Base-by-base conservation (phyloP, 1,140 invertebrate genomes). In the Octopus sinensis region DNA sequence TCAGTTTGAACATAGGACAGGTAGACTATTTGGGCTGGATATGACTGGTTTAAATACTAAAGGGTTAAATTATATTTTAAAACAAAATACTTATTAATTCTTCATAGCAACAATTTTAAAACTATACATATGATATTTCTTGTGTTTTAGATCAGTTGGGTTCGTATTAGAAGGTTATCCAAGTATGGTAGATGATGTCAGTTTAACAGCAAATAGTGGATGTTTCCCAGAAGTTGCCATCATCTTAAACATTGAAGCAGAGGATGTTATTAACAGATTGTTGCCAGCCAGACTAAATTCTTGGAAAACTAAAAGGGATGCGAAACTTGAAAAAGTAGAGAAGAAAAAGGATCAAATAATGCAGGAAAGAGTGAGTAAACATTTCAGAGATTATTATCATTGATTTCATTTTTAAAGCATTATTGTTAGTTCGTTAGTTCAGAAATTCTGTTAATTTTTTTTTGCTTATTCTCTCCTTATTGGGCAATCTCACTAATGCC, bases 81-180 rank as follows among this genome's bases (percentile, higher is more conserved):
- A 43, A 3, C 30, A 43, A 43, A 43, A 43, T 43, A 43, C 30
- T 43, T 43, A 43, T 43, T 0, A 43, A 0, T 1, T 43, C 30
- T 43, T 43, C 30, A 43, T 43, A 43, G 30, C 30, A 43, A 43
- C 30, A 43, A 43, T 43, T 43, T 43, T 43, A 43, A 43, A 43
- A 43, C 30, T 43, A 43, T 43, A 43, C 30, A 3, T 43, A 43
- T 43, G 30, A 43, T 43, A 43, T 43, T 43, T 43, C 30, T 43
- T 43, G 30, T 43, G 30, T 43, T 43, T 43, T 43, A 90, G 89
- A 79, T 89, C 88, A 2, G 89, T 88, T 76, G 91, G 91, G 0
- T 91, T 91, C 84, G 85, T 91, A 13, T 80, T 91, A 80, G 91
- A 91, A 81, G 91, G 90, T 56, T 91, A 90, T 82, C 91, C 91